phyloP scores from a whole-genome alignment of 2,113 vertebrate species.

The Equus przewalskii region DNA sequence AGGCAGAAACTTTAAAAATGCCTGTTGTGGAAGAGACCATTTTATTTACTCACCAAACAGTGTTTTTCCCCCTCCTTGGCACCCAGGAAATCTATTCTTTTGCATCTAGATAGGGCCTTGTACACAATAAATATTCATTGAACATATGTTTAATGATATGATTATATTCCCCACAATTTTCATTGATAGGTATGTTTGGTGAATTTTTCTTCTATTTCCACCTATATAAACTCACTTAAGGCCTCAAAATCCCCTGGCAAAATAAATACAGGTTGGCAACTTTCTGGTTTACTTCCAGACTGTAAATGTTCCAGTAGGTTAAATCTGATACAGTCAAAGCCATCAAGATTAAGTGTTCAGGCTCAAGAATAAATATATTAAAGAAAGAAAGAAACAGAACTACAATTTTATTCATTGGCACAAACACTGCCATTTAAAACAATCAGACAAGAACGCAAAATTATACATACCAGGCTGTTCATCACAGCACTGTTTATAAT shows the following conservation, averaged over 20 bases:
- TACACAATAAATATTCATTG: not conserved
- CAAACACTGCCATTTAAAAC: slow-evolving; percentile 24
- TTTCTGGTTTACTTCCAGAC: slow-evolving; percentile 39
- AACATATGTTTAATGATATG: not conserved
- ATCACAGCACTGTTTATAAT: slow-evolving; percentile 38
- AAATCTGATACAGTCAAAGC: slow-evolving; percentile 28
- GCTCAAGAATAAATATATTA: slow-evolving; percentile 50
- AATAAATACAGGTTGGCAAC: slow-evolving; percentile 29
- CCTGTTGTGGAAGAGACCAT: not conserved
- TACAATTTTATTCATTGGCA: slow-evolving; percentile 52
- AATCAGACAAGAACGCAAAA: slow-evolving; percentile 44
- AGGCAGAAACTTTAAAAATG: not conserved
- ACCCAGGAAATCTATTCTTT: not conserved
- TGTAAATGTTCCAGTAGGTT: slow-evolving; percentile 48
- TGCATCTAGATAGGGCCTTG: not conserved
- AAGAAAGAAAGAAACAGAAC: slow-evolving; percentile 54
- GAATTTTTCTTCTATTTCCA: slow-evolving; percentile 9
- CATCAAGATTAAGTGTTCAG: slow-evolving; percentile 52
- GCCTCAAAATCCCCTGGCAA: slow-evolving; percentile 36
- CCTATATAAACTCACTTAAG: slow-evolving; percentile 11
- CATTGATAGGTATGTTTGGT: not conserved
- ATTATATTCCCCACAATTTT: slow-evolving; percentile 24
- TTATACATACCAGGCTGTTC: not conserved
- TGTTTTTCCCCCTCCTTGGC: not conserved
- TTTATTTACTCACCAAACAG: slow-evolving; percentile 14